Evolutionary conservation across 1,140 invertebrate species (phyloP).

Genomic region (Drosophila arawakana): DNA sequence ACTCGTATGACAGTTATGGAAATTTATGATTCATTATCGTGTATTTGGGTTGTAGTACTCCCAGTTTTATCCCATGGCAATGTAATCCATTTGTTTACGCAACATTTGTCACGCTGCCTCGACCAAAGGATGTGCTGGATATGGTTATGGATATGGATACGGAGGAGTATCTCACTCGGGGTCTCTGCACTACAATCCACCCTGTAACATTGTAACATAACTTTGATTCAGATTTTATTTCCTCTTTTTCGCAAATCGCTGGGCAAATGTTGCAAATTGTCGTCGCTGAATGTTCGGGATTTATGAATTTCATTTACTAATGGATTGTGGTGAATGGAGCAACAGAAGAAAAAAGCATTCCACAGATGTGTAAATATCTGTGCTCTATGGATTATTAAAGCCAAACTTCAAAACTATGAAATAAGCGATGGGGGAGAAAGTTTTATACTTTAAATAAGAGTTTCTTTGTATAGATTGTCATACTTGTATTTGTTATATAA

Average conservation of each 20-base stretch:
- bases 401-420: conserved; percentile 20
- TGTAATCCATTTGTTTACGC: conserved; percentile 81
- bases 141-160: conserved; percentile 33
- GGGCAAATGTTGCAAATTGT: conserved; percentile 75
- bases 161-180: conserved; percentile 53
- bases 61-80: conserved; percentile 42
- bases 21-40: conserved; percentile 78
- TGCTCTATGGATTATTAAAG: conserved; percentile 64
- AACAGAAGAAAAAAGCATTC: conserved; percentile 32
- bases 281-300: conserved; percentile 37
- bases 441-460: background rate
- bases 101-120: conserved; percentile 75
- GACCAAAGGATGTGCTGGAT: conserved; percentile 40
- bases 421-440: background rate
- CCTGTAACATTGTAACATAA: conserved; percentile 59
- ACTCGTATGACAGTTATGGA: conserved; percentile 77
- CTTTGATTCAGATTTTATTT: conserved; percentile 72
- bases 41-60: conserved; percentile 42
- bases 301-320: conserved; percentile 83
- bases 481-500: too few relatives aligned
- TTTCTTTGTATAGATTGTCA: too few relatives aligned
- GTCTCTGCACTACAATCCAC: conserved; percentile 49
- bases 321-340: conserved; percentile 66
- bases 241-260: conserved; percentile 54
- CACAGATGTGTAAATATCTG: conserved; percentile 76